These are phyloP conservation scores for Fopius arisanus DNA, from an alignment of 1,140 invertebrate species.

Conservation along the genomic window DNA sequence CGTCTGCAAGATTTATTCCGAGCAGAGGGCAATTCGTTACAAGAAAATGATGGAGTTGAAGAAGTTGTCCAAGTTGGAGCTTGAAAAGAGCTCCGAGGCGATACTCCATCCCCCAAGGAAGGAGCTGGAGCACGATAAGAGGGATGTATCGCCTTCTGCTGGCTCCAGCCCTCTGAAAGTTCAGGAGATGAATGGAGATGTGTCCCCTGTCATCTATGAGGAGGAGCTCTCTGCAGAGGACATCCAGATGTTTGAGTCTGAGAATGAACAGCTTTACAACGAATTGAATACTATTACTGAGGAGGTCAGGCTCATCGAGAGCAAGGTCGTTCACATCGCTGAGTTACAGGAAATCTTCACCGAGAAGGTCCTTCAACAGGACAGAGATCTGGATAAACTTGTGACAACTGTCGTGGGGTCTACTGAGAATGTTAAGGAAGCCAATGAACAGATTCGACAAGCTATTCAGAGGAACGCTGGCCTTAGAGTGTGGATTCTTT, in stretches of 20 bases:
- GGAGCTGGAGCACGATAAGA: constrained; percentile 51
- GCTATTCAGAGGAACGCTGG: constrained; percentile 97
- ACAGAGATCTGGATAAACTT: constrained; percentile 90
- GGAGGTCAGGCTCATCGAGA: constrained; percentile 87
- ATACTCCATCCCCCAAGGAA: not conserved
- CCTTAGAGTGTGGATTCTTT: constrained; percentile 91
- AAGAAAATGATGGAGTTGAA: constrained; percentile 84
- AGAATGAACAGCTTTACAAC: constrained; percentile 84
- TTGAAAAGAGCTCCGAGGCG: constrained; percentile 49
- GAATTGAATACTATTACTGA: constrained; percentile 81
- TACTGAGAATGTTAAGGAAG: constrained; percentile 95
- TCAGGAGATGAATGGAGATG: constrained; percentile 57
- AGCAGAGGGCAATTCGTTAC: constrained; percentile 85
- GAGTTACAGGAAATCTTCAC: constrained; percentile 96
- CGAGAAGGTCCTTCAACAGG: constrained; percentile 96
- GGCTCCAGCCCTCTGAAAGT: constrained; percentile 53
- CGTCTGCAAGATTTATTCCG: constrained; percentile 87
- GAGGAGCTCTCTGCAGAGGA: constrained; percentile 84
- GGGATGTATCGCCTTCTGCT: constrained; percentile 40
- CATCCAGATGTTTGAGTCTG: constrained; percentile 87
- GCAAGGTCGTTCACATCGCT: constrained; percentile 94
- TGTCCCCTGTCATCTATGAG: constrained; percentile 58
- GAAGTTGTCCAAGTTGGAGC: constrained; percentile 77
- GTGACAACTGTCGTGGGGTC: constrained; percentile 86
- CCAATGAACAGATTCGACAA: constrained; percentile 95